These are phyloP conservation scores for Danio jaintianensis DNA, from an alignment of 2,797 vertebrate species.

Conservation along the genomic window DNA sequence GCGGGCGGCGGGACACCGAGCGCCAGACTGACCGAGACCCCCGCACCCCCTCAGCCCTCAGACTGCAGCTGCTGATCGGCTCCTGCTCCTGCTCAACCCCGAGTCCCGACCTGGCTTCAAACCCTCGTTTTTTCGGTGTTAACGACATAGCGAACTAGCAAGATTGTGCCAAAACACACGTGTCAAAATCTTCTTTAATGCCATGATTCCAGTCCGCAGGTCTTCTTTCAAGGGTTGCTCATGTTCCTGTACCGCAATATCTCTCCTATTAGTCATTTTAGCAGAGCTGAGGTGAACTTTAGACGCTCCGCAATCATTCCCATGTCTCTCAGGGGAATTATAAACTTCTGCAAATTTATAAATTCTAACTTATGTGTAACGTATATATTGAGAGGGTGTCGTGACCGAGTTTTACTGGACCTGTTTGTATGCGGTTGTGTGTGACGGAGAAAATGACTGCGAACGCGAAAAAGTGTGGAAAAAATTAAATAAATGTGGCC, in stretches of 20 bases:
- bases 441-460: not conserved
- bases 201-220: constrained; percentile 59
- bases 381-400: constrained; percentile 28
- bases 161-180: constrained; percentile 57
- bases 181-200: constrained; percentile 38
- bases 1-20: constrained; percentile 85
- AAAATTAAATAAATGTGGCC: constrained; percentile 59
- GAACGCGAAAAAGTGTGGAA: constrained; percentile 19
- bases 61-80: constrained; percentile 91
- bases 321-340: constrained; percentile 60
- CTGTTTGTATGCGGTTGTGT: constrained; percentile 9
- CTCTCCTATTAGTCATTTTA: constrained; percentile 46
- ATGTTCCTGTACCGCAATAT: constrained; percentile 46
- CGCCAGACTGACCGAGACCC: constrained; percentile 90
- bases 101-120: constrained; percentile 25
- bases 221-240: constrained; percentile 41
- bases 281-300: constrained; percentile 46
- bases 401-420: constrained; percentile 18
- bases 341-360: constrained; percentile 42
- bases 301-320: constrained; percentile 56
- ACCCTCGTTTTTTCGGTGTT: constrained; percentile 29
- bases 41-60: constrained; percentile 87
- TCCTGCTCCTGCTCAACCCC: constrained; percentile 19
- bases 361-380: constrained; percentile 38
- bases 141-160: constrained; percentile 37